These are phyloP conservation scores for Ophion ellenae DNA, from an alignment of 2,888 invertebrate genomes.

Conservation along the genomic window DNA sequence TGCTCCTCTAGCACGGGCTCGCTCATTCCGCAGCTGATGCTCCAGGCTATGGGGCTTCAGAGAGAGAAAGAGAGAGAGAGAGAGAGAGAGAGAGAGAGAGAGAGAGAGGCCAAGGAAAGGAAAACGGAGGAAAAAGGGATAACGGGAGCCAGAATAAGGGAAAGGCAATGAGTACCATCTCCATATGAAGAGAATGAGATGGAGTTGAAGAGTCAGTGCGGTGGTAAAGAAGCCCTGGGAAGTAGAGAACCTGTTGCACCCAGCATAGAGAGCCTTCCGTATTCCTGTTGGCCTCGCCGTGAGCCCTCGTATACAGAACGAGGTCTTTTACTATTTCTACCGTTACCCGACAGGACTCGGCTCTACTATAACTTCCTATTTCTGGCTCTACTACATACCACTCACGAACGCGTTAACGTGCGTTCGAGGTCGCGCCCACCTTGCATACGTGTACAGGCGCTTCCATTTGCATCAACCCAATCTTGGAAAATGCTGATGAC, in stretches of 20 bases:
- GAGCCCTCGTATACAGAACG: slow-evolving; percentile 36
- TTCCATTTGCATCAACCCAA: too few species aligned
- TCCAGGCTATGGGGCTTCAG: slow-evolving; percentile 37
- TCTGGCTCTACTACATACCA: slow-evolving; percentile 15
- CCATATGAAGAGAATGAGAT: neutral
- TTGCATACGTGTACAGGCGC: neutral
- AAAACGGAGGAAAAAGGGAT: slow-evolving; percentile 2
- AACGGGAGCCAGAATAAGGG: neutral
- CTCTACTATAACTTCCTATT: slow-evolving; percentile 47
- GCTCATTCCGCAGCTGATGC: slow-evolving; percentile 36
- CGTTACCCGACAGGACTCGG: slow-evolving; percentile 36
- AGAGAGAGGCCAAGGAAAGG: neutral
- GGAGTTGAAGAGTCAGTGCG: slow-evolving; percentile 17
- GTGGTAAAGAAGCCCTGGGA: slow-evolving; percentile 17
- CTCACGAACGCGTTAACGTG: slow-evolving; percentile 44
- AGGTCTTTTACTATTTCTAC: slow-evolving; percentile 60
- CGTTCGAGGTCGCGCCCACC: slow-evolving; percentile 40
- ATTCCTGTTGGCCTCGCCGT: neutral
- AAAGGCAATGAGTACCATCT: slow-evolving; percentile 5
- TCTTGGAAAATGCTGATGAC: too few species aligned
- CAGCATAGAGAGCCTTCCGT: slow-evolving; percentile 22
- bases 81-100: neutral
- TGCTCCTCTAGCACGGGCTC: slow-evolving; percentile 21
- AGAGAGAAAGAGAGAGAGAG: slow-evolving; percentile 31
- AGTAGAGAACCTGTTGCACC: slow-evolving; percentile 61